Conservation (phyloP, 2,797 vertebrate species). For the Sebastes matsubarae region DNA sequence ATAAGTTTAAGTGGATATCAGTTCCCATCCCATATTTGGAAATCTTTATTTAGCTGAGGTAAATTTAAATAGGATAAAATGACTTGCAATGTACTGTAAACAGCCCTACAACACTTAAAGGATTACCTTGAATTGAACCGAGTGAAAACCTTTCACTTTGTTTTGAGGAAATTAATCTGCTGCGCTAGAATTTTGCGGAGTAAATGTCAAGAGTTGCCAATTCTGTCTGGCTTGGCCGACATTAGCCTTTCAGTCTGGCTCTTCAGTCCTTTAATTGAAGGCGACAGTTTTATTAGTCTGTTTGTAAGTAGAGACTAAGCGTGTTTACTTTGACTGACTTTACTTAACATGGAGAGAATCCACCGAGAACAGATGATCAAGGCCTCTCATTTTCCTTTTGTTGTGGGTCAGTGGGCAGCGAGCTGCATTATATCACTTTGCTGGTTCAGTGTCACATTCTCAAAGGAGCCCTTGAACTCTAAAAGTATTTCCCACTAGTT, state of each 20-base stretch:
- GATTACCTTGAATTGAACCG: neutral
- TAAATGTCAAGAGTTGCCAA: slow-evolving; percentile 22
- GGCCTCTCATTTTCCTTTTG: slow-evolving; percentile 33
- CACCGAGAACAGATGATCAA: slow-evolving; percentile 22
- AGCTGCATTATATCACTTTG: slow-evolving; percentile 17
- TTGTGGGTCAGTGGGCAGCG: slow-evolving; percentile 45
- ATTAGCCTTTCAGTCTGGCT: neutral
- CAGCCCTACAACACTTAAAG: slow-evolving; percentile 2
- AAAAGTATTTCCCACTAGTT: slow-evolving; percentile 25
- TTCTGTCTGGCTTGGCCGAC: slow-evolving; percentile 21
- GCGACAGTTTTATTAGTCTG: slow-evolving; percentile 33
- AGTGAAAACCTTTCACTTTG: neutral
- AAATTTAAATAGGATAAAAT: neutral
- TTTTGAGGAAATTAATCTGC: slow-evolving; percentile 18
- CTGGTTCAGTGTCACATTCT: slow-evolving; percentile 30
- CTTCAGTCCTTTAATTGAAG: slow-evolving; percentile 15
- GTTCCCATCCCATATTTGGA: neutral
- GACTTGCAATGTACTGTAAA: neutral
- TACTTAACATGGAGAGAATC: slow-evolving; percentile 3
- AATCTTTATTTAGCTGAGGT: neutral
- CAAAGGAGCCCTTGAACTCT: slow-evolving; percentile 31
- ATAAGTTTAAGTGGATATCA: neutral
- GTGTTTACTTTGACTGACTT: neutral
- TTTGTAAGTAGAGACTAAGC: slow-evolving; percentile 6
- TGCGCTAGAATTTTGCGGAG: slow-evolving; percentile 1